Conservation (phyloP, 2,888 invertebrate species). For the Tridacna gigas region DNA sequence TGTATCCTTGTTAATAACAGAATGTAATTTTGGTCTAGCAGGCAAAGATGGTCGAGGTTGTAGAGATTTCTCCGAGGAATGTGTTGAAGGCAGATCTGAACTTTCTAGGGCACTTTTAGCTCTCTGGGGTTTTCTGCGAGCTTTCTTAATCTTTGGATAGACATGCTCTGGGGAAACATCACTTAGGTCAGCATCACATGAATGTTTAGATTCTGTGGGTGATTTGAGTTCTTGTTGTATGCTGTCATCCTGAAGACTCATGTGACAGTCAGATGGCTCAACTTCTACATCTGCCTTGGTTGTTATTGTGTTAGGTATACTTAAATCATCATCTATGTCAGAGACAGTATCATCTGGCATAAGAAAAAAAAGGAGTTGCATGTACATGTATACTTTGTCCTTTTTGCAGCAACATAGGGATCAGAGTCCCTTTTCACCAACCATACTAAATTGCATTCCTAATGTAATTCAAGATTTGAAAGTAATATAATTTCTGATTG, state of each 20-base stretch:
- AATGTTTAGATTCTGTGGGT: constrained; percentile 63
- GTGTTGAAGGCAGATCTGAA: constrained; percentile 56
- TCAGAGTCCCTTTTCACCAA: too few species aligned
- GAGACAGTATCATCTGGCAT: constrained; percentile 57
- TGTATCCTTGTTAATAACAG: constrained; percentile 64
- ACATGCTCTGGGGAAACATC: constrained; percentile 75
- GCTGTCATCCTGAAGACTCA: constrained; percentile 40
- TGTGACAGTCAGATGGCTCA: constrained; percentile 53
- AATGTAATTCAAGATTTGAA: too few species aligned
- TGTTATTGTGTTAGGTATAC: constrained; percentile 77
- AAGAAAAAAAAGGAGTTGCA: too few species aligned
- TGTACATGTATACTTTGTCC: too few species aligned
- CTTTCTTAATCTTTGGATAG: constrained; percentile 61
- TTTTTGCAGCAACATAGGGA: too few species aligned
- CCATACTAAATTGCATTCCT: too few species aligned
- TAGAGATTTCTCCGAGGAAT: constrained; percentile 55
- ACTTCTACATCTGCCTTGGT: constrained; percentile 74
- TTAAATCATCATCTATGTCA: constrained; percentile 65
- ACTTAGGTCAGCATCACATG: constrained; percentile 72
- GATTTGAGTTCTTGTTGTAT: constrained; percentile 47
- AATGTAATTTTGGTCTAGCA: constrained; percentile 60
- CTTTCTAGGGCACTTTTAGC: constrained; percentile 78
- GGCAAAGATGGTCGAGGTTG: constrained; percentile 59
- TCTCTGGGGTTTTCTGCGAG: constrained; percentile 75
- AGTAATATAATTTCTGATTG: too few species aligned